Conservation (phyloP, 2,113 vertebrate species). For the Cyprinodon brontotheroides region DNA sequence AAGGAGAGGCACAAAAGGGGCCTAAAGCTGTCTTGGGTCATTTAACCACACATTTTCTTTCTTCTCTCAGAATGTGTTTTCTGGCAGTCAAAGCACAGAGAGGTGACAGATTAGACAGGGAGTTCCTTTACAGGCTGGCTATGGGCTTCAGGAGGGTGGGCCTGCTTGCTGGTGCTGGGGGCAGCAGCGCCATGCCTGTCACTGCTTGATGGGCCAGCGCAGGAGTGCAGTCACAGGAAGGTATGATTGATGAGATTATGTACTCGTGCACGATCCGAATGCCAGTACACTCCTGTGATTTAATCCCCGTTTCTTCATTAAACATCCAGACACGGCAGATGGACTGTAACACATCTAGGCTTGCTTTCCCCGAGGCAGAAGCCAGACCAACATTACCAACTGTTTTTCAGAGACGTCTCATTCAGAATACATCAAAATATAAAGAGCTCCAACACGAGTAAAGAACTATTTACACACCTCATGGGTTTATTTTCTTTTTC, state of each 20-base stretch:
- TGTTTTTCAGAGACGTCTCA: slow-evolving; percentile 21
- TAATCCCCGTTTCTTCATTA: slow-evolving; percentile 70
- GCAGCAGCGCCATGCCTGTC: slow-evolving; percentile 69
- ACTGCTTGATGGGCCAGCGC: slow-evolving; percentile 69
- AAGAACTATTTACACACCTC: background rate
- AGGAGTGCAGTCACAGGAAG: slow-evolving; percentile 58
- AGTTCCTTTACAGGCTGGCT: slow-evolving; percentile 59
- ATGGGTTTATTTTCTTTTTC: background rate
- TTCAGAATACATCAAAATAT: slow-evolving; percentile 4
- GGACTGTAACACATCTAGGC: slow-evolving; percentile 33
- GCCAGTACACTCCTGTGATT: slow-evolving; percentile 68
- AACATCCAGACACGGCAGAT: slow-evolving; percentile 60
- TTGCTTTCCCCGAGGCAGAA: slow-evolving; percentile 29
- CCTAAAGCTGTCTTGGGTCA: slow-evolving; percentile 72
- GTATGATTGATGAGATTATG: slow-evolving; percentile 79
- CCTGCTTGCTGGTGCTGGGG: slow-evolving; percentile 60
- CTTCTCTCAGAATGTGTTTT: slow-evolving; percentile 69
- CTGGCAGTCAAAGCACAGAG: slow-evolving; percentile 61
- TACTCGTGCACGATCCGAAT: slow-evolving; percentile 67
- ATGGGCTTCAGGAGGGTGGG: slow-evolving; percentile 65
- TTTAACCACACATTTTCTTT: slow-evolving; percentile 72
- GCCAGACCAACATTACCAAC: slow-evolving; percentile 33
- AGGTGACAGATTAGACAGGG: slow-evolving; percentile 76
- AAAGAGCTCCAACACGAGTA: slow-evolving; percentile 4
- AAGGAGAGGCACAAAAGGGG: slow-evolving; percentile 59